Base-by-base conservation (phyloP, 2,113 vertebrate species). In the Ascaphus truei region DNA sequence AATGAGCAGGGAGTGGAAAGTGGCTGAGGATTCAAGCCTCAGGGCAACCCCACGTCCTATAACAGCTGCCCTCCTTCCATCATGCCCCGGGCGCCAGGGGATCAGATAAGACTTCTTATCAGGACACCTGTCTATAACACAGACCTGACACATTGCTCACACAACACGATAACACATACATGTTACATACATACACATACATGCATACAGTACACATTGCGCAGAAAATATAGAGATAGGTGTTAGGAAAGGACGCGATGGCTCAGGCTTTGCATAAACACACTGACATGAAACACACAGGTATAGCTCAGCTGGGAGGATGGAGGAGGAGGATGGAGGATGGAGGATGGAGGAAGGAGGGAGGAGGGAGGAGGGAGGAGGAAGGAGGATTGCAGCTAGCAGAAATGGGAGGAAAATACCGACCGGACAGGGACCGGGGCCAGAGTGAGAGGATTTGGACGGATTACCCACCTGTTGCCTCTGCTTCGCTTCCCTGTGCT, bases 391-490 rank as follows among this genome's bases (percentile, higher is more conserved):
- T n/a, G n/a, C n/a, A n/a, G n/a, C n/a, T n/a, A n/a, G n/a, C n/a
- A n/a, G n/a, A n/a, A n/a, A n/a, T n/a, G n/a, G n/a, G n/a, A n/a
- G n/a, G n/a, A n/a, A n/a, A n/a, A n/a, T n/a, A n/a, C n/a, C n/a
- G n/a, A n/a, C n/a, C n/a, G n/a, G n/a, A n/a, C 58, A 26, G 62
- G 9, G 11, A 23, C 27, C 10, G 25, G 5, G 34, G 11, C 45
- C 31, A 18, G 7, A 2, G 43, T 30, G 25, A 25, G 62, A 56
- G 58, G 22, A 43, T 60, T 67, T 20, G 29, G 59, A 68, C 1
- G 33, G 61, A 61, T 69, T 76, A 81, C 81, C 76, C 72, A 83
- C 81, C 81, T 83, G 78, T 34, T 74, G 75, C 43, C 45, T 52
- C 56, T 41, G 45, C 22, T 51, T 22, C 26, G 11, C 9, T 51